Conservation (phyloP, 2,888 invertebrate genomes). For the Sminthurides aquaticus region DNA sequence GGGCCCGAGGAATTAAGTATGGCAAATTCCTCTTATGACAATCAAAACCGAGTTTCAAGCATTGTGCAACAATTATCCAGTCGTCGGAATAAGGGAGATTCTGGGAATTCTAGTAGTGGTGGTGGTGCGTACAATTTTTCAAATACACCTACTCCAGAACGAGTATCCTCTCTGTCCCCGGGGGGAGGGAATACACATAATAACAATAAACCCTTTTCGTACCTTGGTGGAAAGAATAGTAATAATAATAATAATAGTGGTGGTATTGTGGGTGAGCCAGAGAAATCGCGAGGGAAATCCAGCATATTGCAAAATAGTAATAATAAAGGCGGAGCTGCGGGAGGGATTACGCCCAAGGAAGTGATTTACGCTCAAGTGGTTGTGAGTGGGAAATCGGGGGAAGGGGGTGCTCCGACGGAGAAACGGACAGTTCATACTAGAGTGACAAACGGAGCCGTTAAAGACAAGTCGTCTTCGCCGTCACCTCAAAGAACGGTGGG, state of each 20-base stretch:
- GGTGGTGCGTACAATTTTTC: slow-evolving; percentile 13
- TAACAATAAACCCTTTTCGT: slow-evolving; percentile 73
- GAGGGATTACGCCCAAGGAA: slow-evolving; percentile 42
- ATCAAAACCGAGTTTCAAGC: slow-evolving; percentile 24
- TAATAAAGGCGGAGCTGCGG: slow-evolving; percentile 1
- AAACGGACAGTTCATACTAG: slow-evolving; percentile 55
- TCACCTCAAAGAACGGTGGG: slow-evolving; percentile 31
- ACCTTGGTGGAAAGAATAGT: slow-evolving; percentile 49
- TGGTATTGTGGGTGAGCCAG: slow-evolving; percentile 52
- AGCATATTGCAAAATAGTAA: slow-evolving; percentile 23
- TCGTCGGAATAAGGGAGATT: slow-evolving; percentile 42
- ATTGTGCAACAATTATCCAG: slow-evolving; percentile 65
- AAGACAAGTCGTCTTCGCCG: neutral
- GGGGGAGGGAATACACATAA: slow-evolving; percentile 57
- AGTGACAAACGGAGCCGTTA: slow-evolving; percentile 45
- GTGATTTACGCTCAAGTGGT: slow-evolving; percentile 73
- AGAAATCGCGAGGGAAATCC: slow-evolving; percentile 24
- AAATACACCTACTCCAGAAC: slow-evolving; percentile 44
- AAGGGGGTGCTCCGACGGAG: slow-evolving; percentile 43
- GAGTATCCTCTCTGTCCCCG: no score
- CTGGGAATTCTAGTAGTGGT: slow-evolving; percentile 49
- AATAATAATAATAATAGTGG: slow-evolving; percentile 47
- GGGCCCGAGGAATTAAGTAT: slow-evolving; percentile 21
- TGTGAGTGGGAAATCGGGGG: slow-evolving; percentile 42
- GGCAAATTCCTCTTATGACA: slow-evolving; percentile 14